Percentiles rank a stretch among this genome's conserved stretches.
Evolutionary conservation across 2,113 vertebrate species (phyloP).

Genomic region (Aix galericulata): DNA sequence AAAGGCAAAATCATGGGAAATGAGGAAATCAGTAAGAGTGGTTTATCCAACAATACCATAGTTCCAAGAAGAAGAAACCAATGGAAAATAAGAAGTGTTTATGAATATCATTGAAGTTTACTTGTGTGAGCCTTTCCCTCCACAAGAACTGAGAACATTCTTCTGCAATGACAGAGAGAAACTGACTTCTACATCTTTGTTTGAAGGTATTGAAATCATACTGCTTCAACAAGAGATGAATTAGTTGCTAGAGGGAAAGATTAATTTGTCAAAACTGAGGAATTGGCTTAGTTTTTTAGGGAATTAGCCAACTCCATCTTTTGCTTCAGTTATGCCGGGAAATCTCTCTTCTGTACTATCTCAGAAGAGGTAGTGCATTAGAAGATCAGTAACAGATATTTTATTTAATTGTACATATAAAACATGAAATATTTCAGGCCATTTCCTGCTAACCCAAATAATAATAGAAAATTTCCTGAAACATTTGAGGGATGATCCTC

Average conservation of each 20-base stretch:
- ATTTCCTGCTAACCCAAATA: neutral
- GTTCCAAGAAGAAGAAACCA: neutral
- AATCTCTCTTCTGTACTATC: neutral
- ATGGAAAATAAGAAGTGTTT: neutral
- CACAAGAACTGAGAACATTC: neutral
- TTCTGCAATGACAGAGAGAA: neutral
- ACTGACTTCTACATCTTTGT: neutral
- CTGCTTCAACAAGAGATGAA: neutral
- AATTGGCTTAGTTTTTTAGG: neutral
- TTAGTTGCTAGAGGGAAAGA: neutral
- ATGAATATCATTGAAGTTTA: neutral
- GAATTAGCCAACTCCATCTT: neutral
- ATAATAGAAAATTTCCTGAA: slow-evolving; percentile 3
- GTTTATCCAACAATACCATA: neutral
- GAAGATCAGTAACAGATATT: neutral
- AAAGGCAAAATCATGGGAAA: neutral
- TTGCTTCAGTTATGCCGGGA: neutral
- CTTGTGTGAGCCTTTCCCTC: neutral
- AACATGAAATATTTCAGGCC: neutral
- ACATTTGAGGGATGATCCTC: neutral
- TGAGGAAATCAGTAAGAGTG: neutral
- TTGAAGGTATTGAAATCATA: neutral
- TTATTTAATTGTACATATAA: neutral
- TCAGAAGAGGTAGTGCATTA: neutral
- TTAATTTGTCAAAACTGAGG: neutral